phyloP scores from a whole-genome alignment of 2,888 invertebrate genomes.

The Drosophila koepferae region DNA sequence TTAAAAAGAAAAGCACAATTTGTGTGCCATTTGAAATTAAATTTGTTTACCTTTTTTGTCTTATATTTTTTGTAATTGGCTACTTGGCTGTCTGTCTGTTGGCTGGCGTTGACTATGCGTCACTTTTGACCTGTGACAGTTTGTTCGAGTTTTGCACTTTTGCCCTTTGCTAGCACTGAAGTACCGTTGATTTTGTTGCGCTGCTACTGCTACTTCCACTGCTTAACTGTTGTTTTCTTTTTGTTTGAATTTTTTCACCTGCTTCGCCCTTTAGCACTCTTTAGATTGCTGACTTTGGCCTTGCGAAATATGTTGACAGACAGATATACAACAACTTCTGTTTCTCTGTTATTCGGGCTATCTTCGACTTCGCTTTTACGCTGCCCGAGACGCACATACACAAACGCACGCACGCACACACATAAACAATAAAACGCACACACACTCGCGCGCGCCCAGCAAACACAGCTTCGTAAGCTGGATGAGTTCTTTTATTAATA shows the following conservation, averaged over 20 bases:
- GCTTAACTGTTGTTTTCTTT: conserved; percentile 18
- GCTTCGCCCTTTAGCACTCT: conserved; percentile 4
- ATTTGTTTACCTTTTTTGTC: conserved; percentile 51
- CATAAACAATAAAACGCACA: conserved; percentile 27
- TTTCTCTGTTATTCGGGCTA: conserved; percentile 57
- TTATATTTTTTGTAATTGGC: conserved; percentile 11
- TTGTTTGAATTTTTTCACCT: conserved; percentile 13
- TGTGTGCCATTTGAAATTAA: conserved; percentile 16
- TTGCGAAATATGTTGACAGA: conserved; percentile 55
- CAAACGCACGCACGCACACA: conserved; percentile 34
- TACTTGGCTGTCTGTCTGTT: neutral
- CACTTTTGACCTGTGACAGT: conserved; percentile 51
- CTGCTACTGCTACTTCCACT: conserved; percentile 5
- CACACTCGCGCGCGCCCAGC: conserved; percentile 26
- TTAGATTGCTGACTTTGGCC: conserved; percentile 45
- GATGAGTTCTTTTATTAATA: conserved; percentile 7
- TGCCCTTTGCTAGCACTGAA: conserved; percentile 33
- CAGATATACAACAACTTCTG: conserved; percentile 42
- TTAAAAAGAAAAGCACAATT: conserved; percentile 11
- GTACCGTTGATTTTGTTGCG: conserved; percentile 5
- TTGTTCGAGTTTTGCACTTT: conserved; percentile 27
- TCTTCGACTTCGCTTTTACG: conserved; percentile 49
- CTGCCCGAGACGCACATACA: conserved; percentile 49
- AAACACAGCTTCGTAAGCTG: conserved; percentile 50
- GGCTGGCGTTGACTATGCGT: conserved; percentile 40